Evolutionary conservation across 2,888 invertebrate species (phyloP), one percentile per base, ranked within the genome.

Genomic region (Brachyptera risi): DNA sequence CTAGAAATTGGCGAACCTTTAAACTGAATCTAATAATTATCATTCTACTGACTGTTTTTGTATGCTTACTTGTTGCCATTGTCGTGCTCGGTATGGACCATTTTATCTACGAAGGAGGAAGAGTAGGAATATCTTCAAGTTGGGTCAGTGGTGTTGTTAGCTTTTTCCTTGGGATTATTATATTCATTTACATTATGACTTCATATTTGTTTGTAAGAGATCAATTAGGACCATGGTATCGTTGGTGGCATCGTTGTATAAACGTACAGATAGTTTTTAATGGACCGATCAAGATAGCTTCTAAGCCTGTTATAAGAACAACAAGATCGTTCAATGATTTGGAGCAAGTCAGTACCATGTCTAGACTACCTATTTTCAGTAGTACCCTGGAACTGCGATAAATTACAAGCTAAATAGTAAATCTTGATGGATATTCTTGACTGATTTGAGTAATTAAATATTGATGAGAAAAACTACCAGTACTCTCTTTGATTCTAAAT

Each of bases 211-310:
- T 58, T 31, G 13, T 58, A 13, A 47, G 35, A 44, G 58, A 47
- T 21, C 26, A 58, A 37, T 11, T 58, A 1, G 19, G n/a, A 9
- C 47, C 47, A 19, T 58, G 58, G 58, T 58, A 27, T 27, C 23
- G 35, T 11, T 58, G 58, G 58, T 58, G 58, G 58, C 27, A 49
- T 1, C 47, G 54, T 1, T 54, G 54, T 15, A n/a, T 54, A 15
- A 27, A 17, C 9, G 50, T 51, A 1, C 17, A 27, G 15, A 27
- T 51, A 27, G 50, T 51, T n/a, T 27, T 51, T 17, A 31, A 51
- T 27, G n/a, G n/a, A n/a, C n/a, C n/a, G n/a, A n/a, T n/a, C n/a
- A n/a, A n/a, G n/a, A n/a, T n/a, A n/a, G n/a, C n/a, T n/a, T n/a
- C n/a, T n/a, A n/a, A n/a, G n/a, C n/a, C n/a, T n/a, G n/a, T n/a